These are phyloP conservation scores for Cyclophora punctaria DNA, from an alignment of 2,888 invertebrate genomes.

Conservation along the genomic window DNA sequence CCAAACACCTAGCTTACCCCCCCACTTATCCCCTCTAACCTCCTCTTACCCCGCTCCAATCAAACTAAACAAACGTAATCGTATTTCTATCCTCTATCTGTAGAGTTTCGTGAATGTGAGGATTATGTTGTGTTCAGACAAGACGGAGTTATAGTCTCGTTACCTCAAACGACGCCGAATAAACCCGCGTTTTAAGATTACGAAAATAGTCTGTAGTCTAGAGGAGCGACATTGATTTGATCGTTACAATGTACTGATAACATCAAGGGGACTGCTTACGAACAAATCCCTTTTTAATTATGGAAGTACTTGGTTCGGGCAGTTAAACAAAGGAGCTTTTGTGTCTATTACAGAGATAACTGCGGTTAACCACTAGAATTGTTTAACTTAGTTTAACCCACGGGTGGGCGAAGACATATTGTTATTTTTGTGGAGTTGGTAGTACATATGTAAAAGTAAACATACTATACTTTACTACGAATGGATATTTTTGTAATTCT, in stretches of 20 bases:
- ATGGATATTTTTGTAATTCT: too few relatives aligned
- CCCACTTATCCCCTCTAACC: too few relatives aligned
- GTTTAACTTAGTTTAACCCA: too few relatives aligned
- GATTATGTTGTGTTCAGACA: constrained; percentile 60
- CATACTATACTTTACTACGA: too few relatives aligned
- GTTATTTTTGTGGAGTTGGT: too few relatives aligned
- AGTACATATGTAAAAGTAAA: too few relatives aligned
- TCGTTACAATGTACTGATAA: constrained; percentile 37
- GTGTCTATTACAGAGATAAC: too few relatives aligned
- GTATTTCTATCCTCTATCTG: constrained; percentile 66
- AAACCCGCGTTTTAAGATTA: constrained; percentile 43
- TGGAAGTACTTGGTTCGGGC: constrained; percentile 12
- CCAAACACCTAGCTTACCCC: constrained; percentile 24
- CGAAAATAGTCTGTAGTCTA: constrained; percentile 25
- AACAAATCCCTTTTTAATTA: constrained; percentile 23
- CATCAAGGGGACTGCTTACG: constrained; percentile 22
- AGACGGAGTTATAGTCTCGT: constrained; percentile 63
- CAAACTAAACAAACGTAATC: constrained; percentile 74
- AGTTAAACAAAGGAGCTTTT: constrained; percentile 3
- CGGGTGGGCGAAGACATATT: too few relatives aligned
- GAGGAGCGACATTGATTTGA: constrained; percentile 30
- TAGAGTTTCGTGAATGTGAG: constrained; percentile 55
- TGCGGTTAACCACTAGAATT: too few relatives aligned
- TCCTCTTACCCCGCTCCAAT: constrained; percentile 61
- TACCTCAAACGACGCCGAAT: constrained; percentile 56